phyloP scores from a whole-genome alignment of 1,140 invertebrate genomes.

The Samia ricini region DNA sequence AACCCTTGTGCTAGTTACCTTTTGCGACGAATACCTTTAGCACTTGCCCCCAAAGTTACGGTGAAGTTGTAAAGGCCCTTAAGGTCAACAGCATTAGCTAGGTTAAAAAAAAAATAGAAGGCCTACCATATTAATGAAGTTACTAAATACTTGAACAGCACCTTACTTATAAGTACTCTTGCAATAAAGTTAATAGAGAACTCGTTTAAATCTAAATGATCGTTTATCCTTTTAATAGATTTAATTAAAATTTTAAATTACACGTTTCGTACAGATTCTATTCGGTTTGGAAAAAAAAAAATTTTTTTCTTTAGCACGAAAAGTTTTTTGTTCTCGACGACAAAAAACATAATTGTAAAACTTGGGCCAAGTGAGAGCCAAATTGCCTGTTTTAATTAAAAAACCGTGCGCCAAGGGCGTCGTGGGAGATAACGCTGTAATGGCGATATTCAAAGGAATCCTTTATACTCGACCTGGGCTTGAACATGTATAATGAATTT shows the following conservation, averaged over 20 bases:
- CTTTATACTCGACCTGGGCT: slow-evolving; percentile 42
- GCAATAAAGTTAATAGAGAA: no score
- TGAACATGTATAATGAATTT: slow-evolving; percentile 47
- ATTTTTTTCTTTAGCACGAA: slow-evolving; percentile 19
- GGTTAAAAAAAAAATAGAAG: no score
- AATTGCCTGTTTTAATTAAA: slow-evolving; percentile 54
- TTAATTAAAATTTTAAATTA: background rate
- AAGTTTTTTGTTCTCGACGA: slow-evolving; percentile 24
- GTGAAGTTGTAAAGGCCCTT: no score
- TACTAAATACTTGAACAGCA: no score
- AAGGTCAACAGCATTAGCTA: no score
- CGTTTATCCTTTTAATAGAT: background rate
- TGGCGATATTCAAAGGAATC: slow-evolving; percentile 46
- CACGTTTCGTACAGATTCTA: background rate
- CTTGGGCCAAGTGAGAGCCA: slow-evolving; percentile 40
- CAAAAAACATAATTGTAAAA: slow-evolving; percentile 44
- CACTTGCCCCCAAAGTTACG: no score
- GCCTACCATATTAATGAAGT: no score
- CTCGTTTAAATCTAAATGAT: background rate
- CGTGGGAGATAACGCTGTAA: slow-evolving; percentile 48
- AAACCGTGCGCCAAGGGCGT: slow-evolving; percentile 36
- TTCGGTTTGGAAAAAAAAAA: slow-evolving; percentile 12
- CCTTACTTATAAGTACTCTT: no score
- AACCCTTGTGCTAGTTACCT: no score
- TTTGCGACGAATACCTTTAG: no score